Percentiles rank a stretch among this genome's conserved stretches.
These are phyloP conservation scores for Sibirionetta formosa DNA, from an alignment of 2,797 vertebrate species.

Conservation along the genomic window DNA sequence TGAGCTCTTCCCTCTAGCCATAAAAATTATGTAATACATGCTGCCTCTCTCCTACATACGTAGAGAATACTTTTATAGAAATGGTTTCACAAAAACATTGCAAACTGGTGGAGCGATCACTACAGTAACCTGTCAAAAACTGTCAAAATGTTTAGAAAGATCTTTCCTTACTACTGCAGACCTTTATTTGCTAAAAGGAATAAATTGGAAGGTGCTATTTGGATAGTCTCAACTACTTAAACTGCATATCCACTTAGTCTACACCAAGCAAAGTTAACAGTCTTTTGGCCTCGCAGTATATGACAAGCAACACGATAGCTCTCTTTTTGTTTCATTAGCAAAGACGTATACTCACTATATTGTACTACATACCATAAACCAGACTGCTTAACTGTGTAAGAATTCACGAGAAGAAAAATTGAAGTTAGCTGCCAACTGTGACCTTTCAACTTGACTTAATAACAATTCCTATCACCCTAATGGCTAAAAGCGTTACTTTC, in stretches of 20 bases:
- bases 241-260: background rate
- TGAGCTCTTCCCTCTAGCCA: slow-evolving; percentile 31
- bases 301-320: background rate
- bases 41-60: slow-evolving; percentile 29
- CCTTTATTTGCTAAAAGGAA: slow-evolving; percentile 32
- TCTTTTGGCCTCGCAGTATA: background rate
- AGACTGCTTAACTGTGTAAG: background rate
- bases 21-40: background rate
- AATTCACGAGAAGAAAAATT: background rate
- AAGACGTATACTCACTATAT: background rate
- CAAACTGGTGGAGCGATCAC: slow-evolving; percentile 28
- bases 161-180: background rate
- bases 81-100: slow-evolving; percentile 6
- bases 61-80: slow-evolving; percentile 38
- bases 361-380: background rate
- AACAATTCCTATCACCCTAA: background rate
- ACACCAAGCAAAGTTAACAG: background rate
- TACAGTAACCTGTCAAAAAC: slow-evolving; percentile 52
- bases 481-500: background rate
- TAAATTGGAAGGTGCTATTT: background rate
- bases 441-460: background rate
- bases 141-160: slow-evolving; percentile 59
- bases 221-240: background rate
- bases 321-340: background rate
- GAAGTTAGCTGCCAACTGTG: background rate